These are phyloP conservation scores for Epistrophe eligans DNA, from an alignment of 2,888 invertebrate species.

Conservation along the genomic window DNA sequence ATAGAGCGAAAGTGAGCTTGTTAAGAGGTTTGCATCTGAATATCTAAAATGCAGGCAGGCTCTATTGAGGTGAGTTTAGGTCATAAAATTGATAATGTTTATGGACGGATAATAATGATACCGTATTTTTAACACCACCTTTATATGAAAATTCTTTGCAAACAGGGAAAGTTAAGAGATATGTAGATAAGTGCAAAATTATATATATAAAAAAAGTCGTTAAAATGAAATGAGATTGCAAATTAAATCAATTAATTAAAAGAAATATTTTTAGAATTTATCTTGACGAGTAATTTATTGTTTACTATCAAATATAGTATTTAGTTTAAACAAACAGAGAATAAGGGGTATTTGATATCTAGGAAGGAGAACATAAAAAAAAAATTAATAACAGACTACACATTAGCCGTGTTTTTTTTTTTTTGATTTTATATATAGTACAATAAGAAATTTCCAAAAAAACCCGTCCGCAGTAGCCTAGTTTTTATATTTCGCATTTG, in stretches of 20 bases:
- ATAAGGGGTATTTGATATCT: too few relatives aligned
- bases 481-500: too few relatives aligned
- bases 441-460: too few relatives aligned
- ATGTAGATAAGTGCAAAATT: neutral
- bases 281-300: too few relatives aligned
- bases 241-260: neutral
- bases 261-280: neutral
- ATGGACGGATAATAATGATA: slow-evolving; percentile 12
- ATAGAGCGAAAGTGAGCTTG: slow-evolving; percentile 58
- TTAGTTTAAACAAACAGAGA: too few relatives aligned
- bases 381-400: too few relatives aligned
- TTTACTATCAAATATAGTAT: too few relatives aligned
- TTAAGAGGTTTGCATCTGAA: slow-evolving; percentile 1
- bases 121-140: slow-evolving; percentile 4
- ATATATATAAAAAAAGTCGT: neutral
- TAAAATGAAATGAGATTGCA: neutral
- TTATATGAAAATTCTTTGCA: slow-evolving; percentile 4
- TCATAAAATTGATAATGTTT: slow-evolving; percentile 38
- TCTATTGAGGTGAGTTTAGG: slow-evolving; percentile 22
- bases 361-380: too few relatives aligned
- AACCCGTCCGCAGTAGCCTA: too few relatives aligned
- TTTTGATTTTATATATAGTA: too few relatives aligned
- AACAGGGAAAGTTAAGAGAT: slow-evolving; percentile 6
- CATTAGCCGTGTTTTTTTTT: too few relatives aligned
- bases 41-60: neutral